Percentiles rank a stretch among this genome's conserved stretches.
Conservation (phyloP, 2,113 vertebrate species). For the Gymnorhina tibicen region DNA sequence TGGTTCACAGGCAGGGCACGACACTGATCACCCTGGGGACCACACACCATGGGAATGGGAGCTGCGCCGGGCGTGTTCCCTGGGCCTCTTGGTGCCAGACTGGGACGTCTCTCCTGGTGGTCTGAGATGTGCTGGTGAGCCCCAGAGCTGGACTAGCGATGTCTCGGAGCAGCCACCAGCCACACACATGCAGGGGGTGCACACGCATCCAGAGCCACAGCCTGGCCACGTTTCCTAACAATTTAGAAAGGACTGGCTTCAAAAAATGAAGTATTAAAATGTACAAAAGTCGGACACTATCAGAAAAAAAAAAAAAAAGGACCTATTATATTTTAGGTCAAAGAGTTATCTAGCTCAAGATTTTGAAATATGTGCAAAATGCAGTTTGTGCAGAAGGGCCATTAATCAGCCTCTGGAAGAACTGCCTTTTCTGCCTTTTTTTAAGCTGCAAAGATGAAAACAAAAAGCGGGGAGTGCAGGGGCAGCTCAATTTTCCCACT, state of each 20-base stretch:
- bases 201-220: rapidly evolving
- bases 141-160: background rate
- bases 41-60: background rate
- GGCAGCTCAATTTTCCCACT: constrained; percentile 20
- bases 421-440: background rate
- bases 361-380: constrained; percentile 41
- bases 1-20: background rate
- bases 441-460: background rate
- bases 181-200: background rate
- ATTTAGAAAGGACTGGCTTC: background rate
- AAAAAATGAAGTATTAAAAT: background rate
- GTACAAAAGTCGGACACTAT: background rate
- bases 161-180: background rate
- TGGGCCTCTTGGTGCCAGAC: background rate
- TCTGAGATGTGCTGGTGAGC: background rate
- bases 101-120: background rate
- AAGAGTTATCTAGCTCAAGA: constrained; percentile 31
- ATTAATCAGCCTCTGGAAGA: background rate
- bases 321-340: constrained; percentile 4
- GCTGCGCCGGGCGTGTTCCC: rapidly evolving
- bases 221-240: background rate
- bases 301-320: background rate
- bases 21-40: background rate
- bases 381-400: background rate
- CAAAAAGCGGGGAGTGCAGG: background rate